These are phyloP conservation scores for Xyrauchen texanus DNA, from an alignment of 2,113 vertebrate species.

Conservation along the genomic window DNA sequence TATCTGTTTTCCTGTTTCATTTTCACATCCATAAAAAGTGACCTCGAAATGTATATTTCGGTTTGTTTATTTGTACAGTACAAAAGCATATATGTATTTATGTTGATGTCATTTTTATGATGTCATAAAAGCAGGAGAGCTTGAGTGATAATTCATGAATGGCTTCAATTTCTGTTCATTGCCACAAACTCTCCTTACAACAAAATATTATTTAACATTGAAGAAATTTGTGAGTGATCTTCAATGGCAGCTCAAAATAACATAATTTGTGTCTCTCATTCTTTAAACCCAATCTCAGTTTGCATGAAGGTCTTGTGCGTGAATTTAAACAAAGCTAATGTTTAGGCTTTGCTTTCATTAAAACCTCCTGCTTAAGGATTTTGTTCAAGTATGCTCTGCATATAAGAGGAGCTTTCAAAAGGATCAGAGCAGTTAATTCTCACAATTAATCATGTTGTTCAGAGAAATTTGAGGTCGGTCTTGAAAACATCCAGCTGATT, in stretches of 20 bases:
- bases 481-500: conserved; percentile 6
- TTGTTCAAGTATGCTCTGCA: neutral
- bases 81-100: conserved; percentile 32
- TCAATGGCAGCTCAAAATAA: neutral
- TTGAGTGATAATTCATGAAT: conserved; percentile 51
- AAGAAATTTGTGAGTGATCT: neutral
- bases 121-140: conserved; percentile 25
- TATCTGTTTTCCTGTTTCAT: conserved; percentile 49
- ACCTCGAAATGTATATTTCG: conserved; percentile 15
- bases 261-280: neutral
- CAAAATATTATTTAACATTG: neutral
- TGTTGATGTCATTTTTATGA: conserved; percentile 37
- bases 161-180: neutral
- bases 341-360: conserved; percentile 11
- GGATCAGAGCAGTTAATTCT: neutral
- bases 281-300: conserved; percentile 2
- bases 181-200: neutral
- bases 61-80: conserved; percentile 57
- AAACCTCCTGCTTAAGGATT: neutral
- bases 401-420: neutral
- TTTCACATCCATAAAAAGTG: conserved; percentile 41
- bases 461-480: neutral
- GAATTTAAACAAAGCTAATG: neutral
- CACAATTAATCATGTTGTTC: neutral
- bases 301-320: neutral